Conservation (phyloP, 1,140 invertebrate species). For the Habropoda laboriosa region DNA sequence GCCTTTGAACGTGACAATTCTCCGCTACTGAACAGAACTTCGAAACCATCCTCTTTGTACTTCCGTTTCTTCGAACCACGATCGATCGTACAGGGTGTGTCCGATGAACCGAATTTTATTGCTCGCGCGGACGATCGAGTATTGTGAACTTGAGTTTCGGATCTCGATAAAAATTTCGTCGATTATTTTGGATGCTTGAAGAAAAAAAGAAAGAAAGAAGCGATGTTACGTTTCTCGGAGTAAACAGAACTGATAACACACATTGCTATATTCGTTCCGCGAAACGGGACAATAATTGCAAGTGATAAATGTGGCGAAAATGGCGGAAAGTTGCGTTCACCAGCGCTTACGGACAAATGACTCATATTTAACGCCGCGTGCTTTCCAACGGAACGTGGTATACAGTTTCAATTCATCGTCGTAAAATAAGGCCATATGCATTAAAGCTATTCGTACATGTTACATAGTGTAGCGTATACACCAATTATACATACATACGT, state of each 20-base stretch:
- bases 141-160: no score
- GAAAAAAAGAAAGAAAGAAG: no score
- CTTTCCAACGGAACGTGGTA: constrained; percentile 22
- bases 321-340: constrained; percentile 18
- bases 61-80: background rate
- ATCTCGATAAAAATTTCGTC: no score
- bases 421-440: constrained; percentile 50
- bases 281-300: constrained; percentile 6
- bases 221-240: no score
- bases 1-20: background rate
- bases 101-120: no score
- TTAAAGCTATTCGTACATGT: constrained; percentile 43
- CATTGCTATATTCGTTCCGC: no score
- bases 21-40: constrained; percentile 1
- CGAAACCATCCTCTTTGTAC: background rate
- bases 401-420: constrained; percentile 50
- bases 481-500: constrained; percentile 23
- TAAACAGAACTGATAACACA: no score
- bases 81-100: no score
- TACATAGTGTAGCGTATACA: constrained; percentile 3
- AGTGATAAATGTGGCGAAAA: constrained; percentile 12
- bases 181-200: no score
- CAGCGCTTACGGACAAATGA: constrained; percentile 34
- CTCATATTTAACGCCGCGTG: constrained; percentile 33
- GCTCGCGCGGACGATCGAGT: no score